These are phyloP conservation scores for Masticophis lateralis DNA, from an alignment of 2,797 vertebrate genomes.

Conservation along the genomic window DNA sequence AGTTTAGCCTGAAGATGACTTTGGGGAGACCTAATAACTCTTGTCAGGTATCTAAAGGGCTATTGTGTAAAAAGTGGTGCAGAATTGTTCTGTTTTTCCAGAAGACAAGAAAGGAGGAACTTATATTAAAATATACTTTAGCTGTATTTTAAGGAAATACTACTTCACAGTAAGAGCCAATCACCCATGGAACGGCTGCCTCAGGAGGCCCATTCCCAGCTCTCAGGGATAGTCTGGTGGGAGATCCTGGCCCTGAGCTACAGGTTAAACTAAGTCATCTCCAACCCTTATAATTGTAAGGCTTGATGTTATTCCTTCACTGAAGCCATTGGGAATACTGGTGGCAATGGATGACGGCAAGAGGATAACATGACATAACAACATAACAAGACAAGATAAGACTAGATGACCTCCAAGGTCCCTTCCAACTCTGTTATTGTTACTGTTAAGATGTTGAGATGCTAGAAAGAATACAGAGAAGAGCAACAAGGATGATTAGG, in stretches of 20 bases:
- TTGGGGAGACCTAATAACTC: not conserved
- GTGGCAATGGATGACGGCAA: not conserved
- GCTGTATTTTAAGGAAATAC: not conserved
- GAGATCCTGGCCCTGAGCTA: not conserved
- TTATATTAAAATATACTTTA: not conserved
- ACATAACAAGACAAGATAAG: no score
- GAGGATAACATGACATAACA: not conserved
- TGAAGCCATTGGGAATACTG: not conserved
- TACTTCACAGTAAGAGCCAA: not conserved
- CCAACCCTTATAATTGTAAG: not conserved
- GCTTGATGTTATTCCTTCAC: not conserved
- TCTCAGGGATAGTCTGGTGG: not conserved
- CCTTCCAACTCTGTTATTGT: no score
- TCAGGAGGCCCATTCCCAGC: not conserved
- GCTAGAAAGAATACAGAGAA: no score
- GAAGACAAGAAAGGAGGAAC: not conserved
- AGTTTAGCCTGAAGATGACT: not conserved
- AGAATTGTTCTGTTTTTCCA: not conserved
- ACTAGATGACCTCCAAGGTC: no score
- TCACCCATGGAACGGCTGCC: not conserved
- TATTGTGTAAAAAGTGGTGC: not conserved
- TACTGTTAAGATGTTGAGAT: no score
- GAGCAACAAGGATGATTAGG: no score
- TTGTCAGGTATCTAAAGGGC: not conserved
- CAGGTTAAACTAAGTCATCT: not conserved